Conservation (phyloP, 2,113 vertebrate genomes). For the Riparia riparia region DNA sequence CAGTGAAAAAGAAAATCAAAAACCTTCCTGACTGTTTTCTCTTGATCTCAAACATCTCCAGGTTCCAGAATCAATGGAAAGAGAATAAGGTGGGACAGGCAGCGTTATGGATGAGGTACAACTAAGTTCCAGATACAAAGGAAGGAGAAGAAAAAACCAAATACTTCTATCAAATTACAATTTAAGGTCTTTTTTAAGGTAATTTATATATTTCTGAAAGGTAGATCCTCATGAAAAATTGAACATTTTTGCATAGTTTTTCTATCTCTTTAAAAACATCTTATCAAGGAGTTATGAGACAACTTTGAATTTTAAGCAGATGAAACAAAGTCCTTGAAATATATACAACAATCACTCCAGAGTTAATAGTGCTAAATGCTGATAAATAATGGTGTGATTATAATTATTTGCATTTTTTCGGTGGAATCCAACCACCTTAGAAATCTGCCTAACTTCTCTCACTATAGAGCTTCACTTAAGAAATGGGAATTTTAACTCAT, state of each 20-base stretch:
- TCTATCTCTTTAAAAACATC: background rate
- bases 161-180: background rate
- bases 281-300: background rate
- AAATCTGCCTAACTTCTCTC: background rate
- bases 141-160: background rate
- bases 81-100: background rate
- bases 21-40: background rate
- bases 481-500: background rate
- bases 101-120: accelerated
- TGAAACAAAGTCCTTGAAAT: background rate
- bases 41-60: background rate
- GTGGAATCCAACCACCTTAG: background rate
- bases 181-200: background rate
- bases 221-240: background rate
- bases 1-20: background rate
- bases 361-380: background rate
- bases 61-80: background rate
- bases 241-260: background rate
- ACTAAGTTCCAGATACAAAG: background rate
- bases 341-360: accelerated
- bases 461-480: background rate
- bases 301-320: background rate
- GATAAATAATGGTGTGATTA: background rate
- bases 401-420: background rate
- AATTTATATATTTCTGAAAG: background rate